Conservation (phyloP, 2,113 vertebrate species). For the Barbus barbus region DNA sequence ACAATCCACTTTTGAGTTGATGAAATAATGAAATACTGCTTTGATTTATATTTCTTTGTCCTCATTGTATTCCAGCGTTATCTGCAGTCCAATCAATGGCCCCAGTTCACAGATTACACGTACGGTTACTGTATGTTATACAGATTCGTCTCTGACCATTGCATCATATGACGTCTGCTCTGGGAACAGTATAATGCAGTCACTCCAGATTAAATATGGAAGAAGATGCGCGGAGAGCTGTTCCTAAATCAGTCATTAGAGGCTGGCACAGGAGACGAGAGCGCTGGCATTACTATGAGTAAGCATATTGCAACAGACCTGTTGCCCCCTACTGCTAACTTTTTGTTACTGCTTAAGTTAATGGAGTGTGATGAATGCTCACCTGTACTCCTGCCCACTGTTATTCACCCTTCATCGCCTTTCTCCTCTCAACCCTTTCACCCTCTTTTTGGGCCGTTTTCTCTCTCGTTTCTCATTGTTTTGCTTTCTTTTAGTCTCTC, state of each 20-base stretch:
- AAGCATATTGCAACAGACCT: constrained; percentile 33
- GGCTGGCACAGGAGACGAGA: not conserved
- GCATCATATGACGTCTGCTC: not conserved
- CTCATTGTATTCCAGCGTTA: not conserved
- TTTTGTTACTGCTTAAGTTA: constrained; percentile 41
- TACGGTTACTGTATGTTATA: not conserved
- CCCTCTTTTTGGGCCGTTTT: not conserved
- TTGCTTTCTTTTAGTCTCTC: not conserved
- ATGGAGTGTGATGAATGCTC: constrained; percentile 46
- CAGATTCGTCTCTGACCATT: not conserved
- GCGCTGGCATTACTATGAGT: not conserved
- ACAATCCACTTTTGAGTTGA: not conserved
- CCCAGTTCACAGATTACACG: not conserved
- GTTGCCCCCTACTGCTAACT: constrained; percentile 50
- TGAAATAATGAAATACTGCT: not conserved
- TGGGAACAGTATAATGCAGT: not conserved
- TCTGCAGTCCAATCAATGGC: not conserved
- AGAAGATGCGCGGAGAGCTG: not conserved
- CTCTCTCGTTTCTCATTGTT: not conserved
- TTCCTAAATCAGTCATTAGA: constrained; percentile 27
- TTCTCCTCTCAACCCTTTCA: not conserved
- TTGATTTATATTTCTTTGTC: not conserved
- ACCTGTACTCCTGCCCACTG: constrained; percentile 15
- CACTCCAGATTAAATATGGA: not conserved
- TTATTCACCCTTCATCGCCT: not conserved